phyloP scores from a whole-genome alignment of 2,797 vertebrate genomes.

The Poecilia wingei region DNA sequence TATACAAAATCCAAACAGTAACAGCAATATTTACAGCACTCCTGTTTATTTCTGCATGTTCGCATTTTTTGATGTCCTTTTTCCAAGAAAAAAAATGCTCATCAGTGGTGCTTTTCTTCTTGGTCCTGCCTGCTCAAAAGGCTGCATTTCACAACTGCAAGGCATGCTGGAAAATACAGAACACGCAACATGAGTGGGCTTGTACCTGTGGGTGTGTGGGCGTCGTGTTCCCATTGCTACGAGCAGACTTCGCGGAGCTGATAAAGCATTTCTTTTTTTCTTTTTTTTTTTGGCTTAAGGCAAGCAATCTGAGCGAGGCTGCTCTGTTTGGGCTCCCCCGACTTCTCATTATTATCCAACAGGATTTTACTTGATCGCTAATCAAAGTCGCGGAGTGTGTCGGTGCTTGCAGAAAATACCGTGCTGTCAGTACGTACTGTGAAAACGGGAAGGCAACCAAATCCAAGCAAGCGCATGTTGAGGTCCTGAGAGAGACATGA shows the following conservation, averaged over 20 bases:
- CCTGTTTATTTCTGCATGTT: neutral
- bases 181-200: constrained; percentile 67
- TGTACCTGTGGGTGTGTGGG: constrained; percentile 61
- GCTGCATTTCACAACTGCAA: constrained; percentile 1
- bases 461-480: constrained; percentile 56
- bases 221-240: constrained; percentile 48
- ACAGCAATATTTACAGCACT: neutral
- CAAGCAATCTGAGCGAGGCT: constrained; percentile 51
- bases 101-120: neutral
- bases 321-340: constrained; percentile 29
- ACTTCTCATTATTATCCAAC: constrained; percentile 52
- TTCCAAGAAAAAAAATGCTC: neutral
- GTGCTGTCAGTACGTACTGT: constrained; percentile 40
- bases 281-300: constrained; percentile 67
- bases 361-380: constrained; percentile 60
- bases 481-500: constrained; percentile 22
- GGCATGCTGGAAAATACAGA: neutral
- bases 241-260: constrained; percentile 41
- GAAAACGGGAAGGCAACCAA: constrained; percentile 36
- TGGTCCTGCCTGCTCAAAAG: neutral
- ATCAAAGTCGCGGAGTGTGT: constrained; percentile 54
- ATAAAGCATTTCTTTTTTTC: constrained; percentile 28
- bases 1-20: neutral
- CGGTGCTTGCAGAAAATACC: constrained; percentile 53
- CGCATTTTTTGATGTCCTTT: neutral